Evolutionary conservation across 2,888 invertebrate species (phyloP).

Genomic region (Mesorhabditis sp.): DNA sequence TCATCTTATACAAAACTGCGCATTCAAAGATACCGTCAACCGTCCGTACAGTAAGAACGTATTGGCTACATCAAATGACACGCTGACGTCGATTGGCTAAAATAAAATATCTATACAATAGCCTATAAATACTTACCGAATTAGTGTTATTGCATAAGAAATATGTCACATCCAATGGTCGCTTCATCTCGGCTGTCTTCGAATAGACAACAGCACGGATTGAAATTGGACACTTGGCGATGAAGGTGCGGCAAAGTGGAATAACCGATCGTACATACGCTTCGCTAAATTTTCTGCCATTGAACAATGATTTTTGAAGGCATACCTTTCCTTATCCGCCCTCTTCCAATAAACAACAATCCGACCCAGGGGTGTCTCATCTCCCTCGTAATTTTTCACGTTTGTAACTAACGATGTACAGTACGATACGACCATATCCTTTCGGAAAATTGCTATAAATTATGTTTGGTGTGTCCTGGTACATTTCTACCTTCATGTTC

Average conservation of each 20-base stretch:
- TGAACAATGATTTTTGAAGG: no score
- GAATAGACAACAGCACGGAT: background rate
- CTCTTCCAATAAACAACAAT: background rate
- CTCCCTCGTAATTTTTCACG: background rate
- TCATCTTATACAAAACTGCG: no score
- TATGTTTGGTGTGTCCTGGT: no score
- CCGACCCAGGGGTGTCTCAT: background rate
- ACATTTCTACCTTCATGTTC: no score
- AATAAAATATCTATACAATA: background rate
- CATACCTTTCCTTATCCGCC: background rate
- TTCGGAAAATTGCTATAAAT: no score
- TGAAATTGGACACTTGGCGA: background rate
- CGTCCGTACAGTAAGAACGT: background rate
- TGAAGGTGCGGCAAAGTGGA: background rate
- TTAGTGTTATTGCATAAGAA: background rate
- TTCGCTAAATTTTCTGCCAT: no score
- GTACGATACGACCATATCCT: background rate
- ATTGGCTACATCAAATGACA: slow-evolving; percentile 1
- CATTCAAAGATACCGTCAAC: no score
- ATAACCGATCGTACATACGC: background rate
- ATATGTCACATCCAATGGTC: background rate
- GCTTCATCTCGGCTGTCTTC: background rate
- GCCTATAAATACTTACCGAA: background rate
- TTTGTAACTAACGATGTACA: background rate
- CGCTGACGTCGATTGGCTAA: background rate